Conservation (phyloP, 53 echinoderm and acorn worm genomes). For the Arbacia lixula region DNA sequence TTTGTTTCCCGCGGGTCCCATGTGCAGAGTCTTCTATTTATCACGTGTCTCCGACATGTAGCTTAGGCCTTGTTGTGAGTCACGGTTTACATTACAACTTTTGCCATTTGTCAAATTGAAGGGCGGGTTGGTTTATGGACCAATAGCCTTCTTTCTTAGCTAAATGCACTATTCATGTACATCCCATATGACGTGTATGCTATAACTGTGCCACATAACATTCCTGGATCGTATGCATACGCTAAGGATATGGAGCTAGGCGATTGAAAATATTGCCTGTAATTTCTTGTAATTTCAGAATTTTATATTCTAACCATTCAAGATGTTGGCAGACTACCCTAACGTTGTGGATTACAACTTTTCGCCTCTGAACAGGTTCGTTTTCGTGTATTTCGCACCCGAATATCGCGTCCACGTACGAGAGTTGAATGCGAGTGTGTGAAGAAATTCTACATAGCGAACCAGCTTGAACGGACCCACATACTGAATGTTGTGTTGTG, state of each 20-base stretch:
- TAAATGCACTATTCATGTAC: background rate
- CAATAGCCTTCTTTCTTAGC: background rate
- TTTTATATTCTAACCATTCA: background rate
- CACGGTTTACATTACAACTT: no score
- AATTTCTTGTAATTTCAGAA: background rate
- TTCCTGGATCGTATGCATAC: no score
- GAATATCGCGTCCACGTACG: no score
- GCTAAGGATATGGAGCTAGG: background rate
- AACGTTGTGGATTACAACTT: slow-evolving; percentile 11
- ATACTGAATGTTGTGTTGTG: no score
- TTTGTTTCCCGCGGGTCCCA: no score
- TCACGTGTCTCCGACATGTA: no score
- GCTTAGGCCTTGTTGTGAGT: no score
- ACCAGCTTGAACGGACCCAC: no score
- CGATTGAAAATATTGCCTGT: background rate
- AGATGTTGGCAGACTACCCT: slow-evolving; percentile 37
- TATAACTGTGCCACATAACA: no score
- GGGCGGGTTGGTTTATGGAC: background rate
- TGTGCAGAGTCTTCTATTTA: background rate
- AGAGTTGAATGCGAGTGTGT: no score
- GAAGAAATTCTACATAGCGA: no score
- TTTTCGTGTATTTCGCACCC: no score
- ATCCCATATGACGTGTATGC: slow-evolving; percentile 35
- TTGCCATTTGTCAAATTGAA: background rate
- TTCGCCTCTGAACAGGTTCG: slow-evolving; percentile 11